phyloP scores from a whole-genome alignment of 2,797 vertebrate species.

The Mormyrus proboscirostris region DNA sequence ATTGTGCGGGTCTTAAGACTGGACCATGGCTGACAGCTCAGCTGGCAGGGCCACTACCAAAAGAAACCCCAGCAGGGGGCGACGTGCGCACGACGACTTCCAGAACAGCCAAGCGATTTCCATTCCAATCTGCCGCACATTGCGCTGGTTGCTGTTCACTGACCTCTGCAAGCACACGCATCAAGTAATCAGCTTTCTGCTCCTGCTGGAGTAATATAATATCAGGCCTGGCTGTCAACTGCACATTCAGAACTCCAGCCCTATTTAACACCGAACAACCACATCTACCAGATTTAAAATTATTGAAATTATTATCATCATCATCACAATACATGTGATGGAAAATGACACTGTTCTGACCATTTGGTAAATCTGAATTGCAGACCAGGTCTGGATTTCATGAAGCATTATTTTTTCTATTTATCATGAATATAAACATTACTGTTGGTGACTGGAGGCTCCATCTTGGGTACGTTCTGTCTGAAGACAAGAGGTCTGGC shows the following conservation, averaged over 20 bases:
- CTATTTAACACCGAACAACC: not conserved
- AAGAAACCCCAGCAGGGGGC: slow-evolving; percentile 36
- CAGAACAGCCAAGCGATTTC: slow-evolving; percentile 47
- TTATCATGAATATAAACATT: not conserved
- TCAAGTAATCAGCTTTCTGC: not conserved
- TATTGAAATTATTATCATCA: not conserved
- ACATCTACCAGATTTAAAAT: not conserved
- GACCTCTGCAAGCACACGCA: slow-evolving; percentile 40
- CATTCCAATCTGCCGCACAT: slow-evolving; percentile 50
- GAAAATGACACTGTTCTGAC: not conserved
- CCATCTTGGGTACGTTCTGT: not conserved
- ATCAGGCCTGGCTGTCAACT: not conserved
- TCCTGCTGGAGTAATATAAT: slow-evolving; percentile 24
- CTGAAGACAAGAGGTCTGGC: slow-evolving; percentile 17
- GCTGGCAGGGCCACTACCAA: slow-evolving; percentile 47
- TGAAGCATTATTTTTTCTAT: not conserved
- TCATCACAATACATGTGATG: not conserved
- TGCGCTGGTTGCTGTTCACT: slow-evolving; percentile 47
- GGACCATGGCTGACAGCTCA: slow-evolving; percentile 43
- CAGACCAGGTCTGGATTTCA: not conserved
- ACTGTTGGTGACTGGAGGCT: not conserved
- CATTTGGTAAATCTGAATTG: not conserved
- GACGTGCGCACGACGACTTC: not conserved
- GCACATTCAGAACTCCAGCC: not conserved
- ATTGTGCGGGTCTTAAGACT: not conserved